phyloP scores from a whole-genome alignment of 2,888 invertebrate species.

The Pardosa pseudoannulata region DNA sequence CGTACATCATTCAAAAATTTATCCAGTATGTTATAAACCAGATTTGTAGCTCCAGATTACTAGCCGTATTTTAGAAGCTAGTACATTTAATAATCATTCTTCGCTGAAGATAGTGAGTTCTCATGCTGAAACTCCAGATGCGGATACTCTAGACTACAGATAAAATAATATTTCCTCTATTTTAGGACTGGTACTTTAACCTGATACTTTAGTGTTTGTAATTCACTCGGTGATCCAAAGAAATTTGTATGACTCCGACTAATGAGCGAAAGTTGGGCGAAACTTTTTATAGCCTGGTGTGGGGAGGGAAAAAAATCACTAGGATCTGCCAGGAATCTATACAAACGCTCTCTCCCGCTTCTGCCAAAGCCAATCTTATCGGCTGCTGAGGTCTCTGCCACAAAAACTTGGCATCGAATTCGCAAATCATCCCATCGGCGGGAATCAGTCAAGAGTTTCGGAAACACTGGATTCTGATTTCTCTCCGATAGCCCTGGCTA shows the following conservation, averaged over 20 bases:
- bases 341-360: background rate
- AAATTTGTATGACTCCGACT: background rate
- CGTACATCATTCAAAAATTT: too few species aligned
- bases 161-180: too few species aligned
- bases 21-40: too few species aligned
- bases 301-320: background rate
- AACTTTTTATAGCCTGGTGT: background rate
- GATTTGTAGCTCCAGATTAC: too few species aligned
- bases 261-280: background rate
- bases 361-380: slow-evolving; percentile 9
- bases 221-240: too few species aligned
- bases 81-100: too few species aligned
- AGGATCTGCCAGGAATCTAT: background rate
- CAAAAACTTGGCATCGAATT: slow-evolving; percentile 5
- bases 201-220: too few species aligned
- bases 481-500: slow-evolving; percentile 2
- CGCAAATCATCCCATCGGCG: background rate
- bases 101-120: too few species aligned
- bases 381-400: background rate
- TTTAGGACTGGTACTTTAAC: too few species aligned
- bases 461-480: slow-evolving; percentile 8
- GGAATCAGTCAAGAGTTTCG: slow-evolving; percentile 1
- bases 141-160: too few species aligned
- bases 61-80: too few species aligned
- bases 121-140: too few species aligned